Evolutionary conservation across 23 tunicate species (phyloP).

Genomic region (Ascidia mentula): DNA sequence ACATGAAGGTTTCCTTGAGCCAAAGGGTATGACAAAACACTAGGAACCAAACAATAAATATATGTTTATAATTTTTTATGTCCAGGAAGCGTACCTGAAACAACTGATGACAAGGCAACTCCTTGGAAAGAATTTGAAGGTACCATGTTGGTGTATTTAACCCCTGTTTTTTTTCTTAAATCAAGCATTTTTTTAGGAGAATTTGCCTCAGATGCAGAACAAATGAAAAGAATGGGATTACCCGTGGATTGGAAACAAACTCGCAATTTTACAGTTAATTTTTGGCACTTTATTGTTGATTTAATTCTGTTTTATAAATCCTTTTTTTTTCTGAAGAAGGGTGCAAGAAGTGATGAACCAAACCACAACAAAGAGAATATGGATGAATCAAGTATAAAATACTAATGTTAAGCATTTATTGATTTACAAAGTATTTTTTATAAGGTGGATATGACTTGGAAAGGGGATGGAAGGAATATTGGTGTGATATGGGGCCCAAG

Average conservation of each 20-base stretch:
- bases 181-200: slow-evolving; percentile 60
- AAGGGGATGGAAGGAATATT: slow-evolving; percentile 28
- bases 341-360: neutral
- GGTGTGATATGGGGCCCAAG: slow-evolving; percentile 24
- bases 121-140: slow-evolving; percentile 3
- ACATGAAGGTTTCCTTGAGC: too few relatives aligned
- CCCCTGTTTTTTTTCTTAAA: too few relatives aligned
- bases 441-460: slow-evolving; percentile 1
- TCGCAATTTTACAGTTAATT: neutral
- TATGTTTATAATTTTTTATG: too few relatives aligned
- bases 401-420: neutral
- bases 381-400: too few relatives aligned
- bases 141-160: too few relatives aligned
- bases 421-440: neutral
- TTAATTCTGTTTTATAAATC: too few relatives aligned
- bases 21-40: too few relatives aligned
- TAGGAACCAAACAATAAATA: too few relatives aligned
- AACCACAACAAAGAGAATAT: too few relatives aligned
- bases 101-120: neutral
- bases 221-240: slow-evolving; percentile 61
- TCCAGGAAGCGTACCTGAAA: too few relatives aligned
- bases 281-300: neutral
- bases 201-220: slow-evolving; percentile 41
- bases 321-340: neutral
- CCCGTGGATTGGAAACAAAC: slow-evolving; percentile 55